Evolutionary conservation across 1,140 invertebrate species (phyloP), one percentile per base, ranked within the genome.

Genomic region (Phenacoccus solenopsis): DNA sequence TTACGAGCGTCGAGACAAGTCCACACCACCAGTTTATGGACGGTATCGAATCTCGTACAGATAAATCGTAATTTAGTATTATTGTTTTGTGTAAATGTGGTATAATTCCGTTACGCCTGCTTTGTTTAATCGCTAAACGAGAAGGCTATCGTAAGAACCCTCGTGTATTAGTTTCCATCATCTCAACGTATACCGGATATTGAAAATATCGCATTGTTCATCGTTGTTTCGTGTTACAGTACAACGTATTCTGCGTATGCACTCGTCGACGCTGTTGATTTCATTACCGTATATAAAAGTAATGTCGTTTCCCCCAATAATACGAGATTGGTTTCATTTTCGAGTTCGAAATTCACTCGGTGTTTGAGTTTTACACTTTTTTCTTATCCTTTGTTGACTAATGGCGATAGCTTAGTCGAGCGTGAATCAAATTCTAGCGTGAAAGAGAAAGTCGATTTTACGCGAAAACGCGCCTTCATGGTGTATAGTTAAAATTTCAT

Each of bases 41-140:
- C 38, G 16, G 38, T 49, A 49, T 49, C 38, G 38, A 49, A 49
- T 49, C 38, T n/a, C 13, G 12, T 49, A 49, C 20, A 49, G 38
- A 49, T 49, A 49, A 49, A 49, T 49, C 38, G 38, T 49, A 49
- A 49, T 49, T 49, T 49, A 49, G 38, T 49, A 49, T 49, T n/a
- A 49, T 49, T 49, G 38, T 49, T 49, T 49, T 49, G 38, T 49
- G 38, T 49, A 49, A 49, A 49, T 49, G 38, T 49, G 38, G 38
- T 49, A 49, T 49, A 49, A 49, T 49, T 49, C 38, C 38, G 38
- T 49, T 49, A 49, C 38, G 38, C 38, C 38, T 49, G 38, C 38
- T 49, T 49, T n/a, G 38, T 49, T 49, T 49, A 49, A 49, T 49
- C 38, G 38, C 16, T n/a, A 49, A 49, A 16, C 38, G 38, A 49